Evolutionary conservation across 2,797 vertebrate species (phyloP), one percentile per base, ranked within the genome.

Genomic region (Mormyrops attenuatus): DNA sequence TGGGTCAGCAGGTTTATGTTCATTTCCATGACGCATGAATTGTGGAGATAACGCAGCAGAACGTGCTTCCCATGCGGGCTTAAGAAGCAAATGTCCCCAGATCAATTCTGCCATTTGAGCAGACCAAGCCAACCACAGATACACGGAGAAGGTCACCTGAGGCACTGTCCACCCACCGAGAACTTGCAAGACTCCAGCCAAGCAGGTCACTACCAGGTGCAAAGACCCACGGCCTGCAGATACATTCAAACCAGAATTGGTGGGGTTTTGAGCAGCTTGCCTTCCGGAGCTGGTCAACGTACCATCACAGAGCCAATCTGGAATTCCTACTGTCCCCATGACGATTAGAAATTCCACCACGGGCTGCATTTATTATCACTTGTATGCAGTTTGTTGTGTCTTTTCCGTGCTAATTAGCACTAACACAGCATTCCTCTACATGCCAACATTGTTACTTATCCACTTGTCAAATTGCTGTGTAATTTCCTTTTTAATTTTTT

Each of bases 11-110:
- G 49, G 17, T 30, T 69, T 30, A 5, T 77, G 22, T 50, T 86
- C 1, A 38, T 87, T 90, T 90, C 84, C 90, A 87, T 87, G 84
- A 89, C 41, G 50, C 87, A 47, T 63, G 41, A 80, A 44, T 80
- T 44, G 17, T 9, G 15, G 15, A 44, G 73, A 44, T 44, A 80
- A 30, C 17, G 34, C 73, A 41, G 34, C 73, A 80, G 73, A 38
- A 38, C 66, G 38, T 13, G 1, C 3, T 44, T 80, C 73, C 73
- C 41, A 8, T 80, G 38, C 0, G 34, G 38, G 2, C 17, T 80
- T 9, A 80, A 80, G 73, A 44, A 44, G 0, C 38, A 8, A 44
- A 80, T 7, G 2, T 80, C 73, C 73, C 41, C 73, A n/a, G 38
- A 80, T 9, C 30, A 20, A n/a, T 80, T 44, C 4, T 80, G 34